Evolutionary conservation across 2,888 invertebrate species (phyloP).

Genomic region (Ariolimax columbianus): DNA sequence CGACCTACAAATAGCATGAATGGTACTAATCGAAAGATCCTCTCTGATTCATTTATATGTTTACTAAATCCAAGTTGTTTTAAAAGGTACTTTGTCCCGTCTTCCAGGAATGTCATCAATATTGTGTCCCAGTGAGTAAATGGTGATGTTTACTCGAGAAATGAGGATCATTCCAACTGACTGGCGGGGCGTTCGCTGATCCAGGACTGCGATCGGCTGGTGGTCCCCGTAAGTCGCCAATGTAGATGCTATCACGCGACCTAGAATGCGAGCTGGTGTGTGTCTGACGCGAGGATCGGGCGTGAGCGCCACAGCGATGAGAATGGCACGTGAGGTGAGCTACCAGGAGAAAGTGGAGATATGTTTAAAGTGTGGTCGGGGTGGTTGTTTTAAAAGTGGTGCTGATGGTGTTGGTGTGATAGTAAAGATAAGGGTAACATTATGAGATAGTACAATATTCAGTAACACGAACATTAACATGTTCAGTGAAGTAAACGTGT

Average conservation of each 20-base stretch:
- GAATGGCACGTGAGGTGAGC: not conserved
- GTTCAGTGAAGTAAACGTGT: too few species aligned
- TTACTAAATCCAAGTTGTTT: too few species aligned
- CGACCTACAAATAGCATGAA: too few species aligned
- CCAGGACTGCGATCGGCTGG: not conserved
- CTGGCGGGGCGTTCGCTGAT: not conserved
- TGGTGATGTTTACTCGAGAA: not conserved
- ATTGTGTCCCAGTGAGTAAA: not conserved
- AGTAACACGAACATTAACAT: too few species aligned
- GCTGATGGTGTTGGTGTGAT: too few species aligned
- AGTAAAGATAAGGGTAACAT: too few species aligned
- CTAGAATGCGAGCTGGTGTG: not conserved
- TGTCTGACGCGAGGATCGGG: not conserved
- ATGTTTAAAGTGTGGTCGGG: not conserved
- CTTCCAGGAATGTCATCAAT: not conserved
- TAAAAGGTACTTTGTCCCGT: too few species aligned
- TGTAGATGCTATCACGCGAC: not conserved
- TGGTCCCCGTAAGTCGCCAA: not conserved
- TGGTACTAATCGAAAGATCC: too few species aligned
- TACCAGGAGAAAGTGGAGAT: not conserved
- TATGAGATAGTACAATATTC: too few species aligned
- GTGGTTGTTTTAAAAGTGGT: too few species aligned
- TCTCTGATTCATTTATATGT: too few species aligned
- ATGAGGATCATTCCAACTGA: not conserved
- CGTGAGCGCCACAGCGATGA: not conserved